Percentiles rank a stretch among this genome's conserved stretches.
Evolutionary conservation across 2,113 vertebrate species (phyloP).

Genomic region (Brevimyrus niger): DNA sequence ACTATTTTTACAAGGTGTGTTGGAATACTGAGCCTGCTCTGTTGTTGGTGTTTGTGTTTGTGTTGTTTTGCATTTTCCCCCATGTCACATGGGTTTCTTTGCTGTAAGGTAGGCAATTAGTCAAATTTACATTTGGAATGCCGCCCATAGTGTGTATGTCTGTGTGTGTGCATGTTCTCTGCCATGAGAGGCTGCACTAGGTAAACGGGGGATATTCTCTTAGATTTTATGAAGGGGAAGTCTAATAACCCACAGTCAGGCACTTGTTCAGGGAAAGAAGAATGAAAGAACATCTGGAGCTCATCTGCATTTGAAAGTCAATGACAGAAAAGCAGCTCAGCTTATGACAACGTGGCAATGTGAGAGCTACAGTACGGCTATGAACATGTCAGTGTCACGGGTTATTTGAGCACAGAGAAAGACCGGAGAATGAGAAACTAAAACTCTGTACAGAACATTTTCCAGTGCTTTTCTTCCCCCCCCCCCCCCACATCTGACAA

Average conservation of each 20-base stretch:
- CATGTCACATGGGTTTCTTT: not conserved
- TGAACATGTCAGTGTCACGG: not conserved
- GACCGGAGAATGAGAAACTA: not conserved
- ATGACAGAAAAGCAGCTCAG: not conserved
- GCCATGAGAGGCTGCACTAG: not conserved
- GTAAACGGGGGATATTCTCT: not conserved
- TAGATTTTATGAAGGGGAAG: not conserved
- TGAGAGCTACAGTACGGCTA: no score
- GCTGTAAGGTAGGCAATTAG: not conserved
- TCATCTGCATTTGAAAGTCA: slow-evolving; percentile 14
- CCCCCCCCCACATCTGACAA: not conserved
- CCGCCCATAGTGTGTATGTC: not conserved
- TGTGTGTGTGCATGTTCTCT: not conserved
- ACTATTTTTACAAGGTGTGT: not conserved
- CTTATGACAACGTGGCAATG: not conserved
- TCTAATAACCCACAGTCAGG: slow-evolving; percentile 2
- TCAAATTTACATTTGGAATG: not conserved
- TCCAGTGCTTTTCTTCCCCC: not conserved
- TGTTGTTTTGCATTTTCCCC: not conserved
- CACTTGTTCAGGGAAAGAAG: slow-evolving; percentile 31
- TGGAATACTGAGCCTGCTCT: not conserved
- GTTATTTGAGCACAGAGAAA: not conserved
- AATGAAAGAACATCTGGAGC: slow-evolving; percentile 35
- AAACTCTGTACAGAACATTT: slow-evolving; percentile 2
- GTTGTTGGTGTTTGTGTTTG: not conserved